Conservation (phyloP, 2,113 vertebrate genomes). For the Craseonycteris thonglongyai region DNA sequence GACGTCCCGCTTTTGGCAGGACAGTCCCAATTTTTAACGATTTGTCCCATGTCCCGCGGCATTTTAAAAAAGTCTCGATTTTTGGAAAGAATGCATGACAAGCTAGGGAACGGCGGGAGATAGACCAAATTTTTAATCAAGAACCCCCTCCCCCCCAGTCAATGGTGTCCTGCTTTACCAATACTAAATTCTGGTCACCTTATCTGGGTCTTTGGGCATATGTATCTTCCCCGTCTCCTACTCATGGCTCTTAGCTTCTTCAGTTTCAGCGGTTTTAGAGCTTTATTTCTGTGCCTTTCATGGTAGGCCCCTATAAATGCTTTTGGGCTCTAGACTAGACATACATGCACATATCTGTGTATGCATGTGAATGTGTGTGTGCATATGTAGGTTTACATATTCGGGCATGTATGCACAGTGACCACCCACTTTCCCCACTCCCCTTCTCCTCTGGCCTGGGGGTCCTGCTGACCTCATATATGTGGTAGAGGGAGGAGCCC, state of each 20-base stretch:
- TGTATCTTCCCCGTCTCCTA: neutral
- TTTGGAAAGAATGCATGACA: too few relatives aligned
- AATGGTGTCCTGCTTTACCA: too few relatives aligned
- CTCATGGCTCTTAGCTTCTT: neutral
- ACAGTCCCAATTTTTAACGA: too few relatives aligned
- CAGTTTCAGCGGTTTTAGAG: neutral
- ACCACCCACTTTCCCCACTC: neutral
- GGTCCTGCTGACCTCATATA: conserved; percentile 89
- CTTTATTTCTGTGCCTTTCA: neutral
- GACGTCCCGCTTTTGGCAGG: too few relatives aligned
- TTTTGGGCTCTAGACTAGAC: neutral
- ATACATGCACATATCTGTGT: neutral
- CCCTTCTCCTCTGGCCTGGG: neutral
- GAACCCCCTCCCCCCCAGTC: too few relatives aligned
- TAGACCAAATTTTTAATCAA: too few relatives aligned
- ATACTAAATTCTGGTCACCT: too few relatives aligned
- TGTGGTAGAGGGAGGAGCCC: conserved; percentile 96
- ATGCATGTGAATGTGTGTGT: too few relatives aligned
- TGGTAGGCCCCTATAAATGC: neutral
- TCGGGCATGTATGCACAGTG: neutral
- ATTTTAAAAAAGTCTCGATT: too few relatives aligned
- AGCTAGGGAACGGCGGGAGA: too few relatives aligned
- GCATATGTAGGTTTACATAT: neutral
- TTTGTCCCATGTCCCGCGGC: too few relatives aligned
- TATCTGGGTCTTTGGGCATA: neutral